Evolutionary conservation across 2,888 invertebrate genomes (phyloP).

Genomic region (Stomorhina lunata): DNA sequence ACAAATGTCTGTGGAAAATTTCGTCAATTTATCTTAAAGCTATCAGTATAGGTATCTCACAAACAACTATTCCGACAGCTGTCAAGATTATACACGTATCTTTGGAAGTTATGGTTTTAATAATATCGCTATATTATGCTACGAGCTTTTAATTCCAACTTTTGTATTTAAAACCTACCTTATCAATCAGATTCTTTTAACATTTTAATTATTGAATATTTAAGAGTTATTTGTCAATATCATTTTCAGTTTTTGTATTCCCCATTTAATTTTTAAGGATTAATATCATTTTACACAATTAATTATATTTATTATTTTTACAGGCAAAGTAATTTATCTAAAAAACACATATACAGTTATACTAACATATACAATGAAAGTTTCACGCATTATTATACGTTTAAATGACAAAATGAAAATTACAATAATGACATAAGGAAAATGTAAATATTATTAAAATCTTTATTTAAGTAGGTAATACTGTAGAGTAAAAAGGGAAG

Average conservation of each 20-base stretch:
- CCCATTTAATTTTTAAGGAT: not conserved
- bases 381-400: slow-evolving; percentile 49
- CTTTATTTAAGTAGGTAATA: not conserved
- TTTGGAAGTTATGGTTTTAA: too few relatives aligned
- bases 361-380: slow-evolving; percentile 51
- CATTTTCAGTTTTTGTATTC: slow-evolving; percentile 19
- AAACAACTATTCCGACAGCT: too few relatives aligned
- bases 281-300: slow-evolving; percentile 37
- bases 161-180: slow-evolving; percentile 46
- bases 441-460: not conserved
- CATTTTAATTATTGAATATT: not conserved
- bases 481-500: not conserved
- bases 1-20: too few relatives aligned
- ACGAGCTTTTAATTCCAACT: too few relatives aligned
- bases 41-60: too few relatives aligned
- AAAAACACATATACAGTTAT: not conserved
- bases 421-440: not conserved
- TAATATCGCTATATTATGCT: too few relatives aligned
- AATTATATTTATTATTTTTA: not conserved
- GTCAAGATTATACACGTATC: too few relatives aligned
- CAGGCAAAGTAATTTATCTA: not conserved
- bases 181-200: not conserved
- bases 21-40: too few relatives aligned
- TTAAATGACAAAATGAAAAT: slow-evolving; percentile 2
- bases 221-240: slow-evolving; percentile 18